phyloP scores from a whole-genome alignment of 2,888 invertebrate genomes.

The Leucophenga maculata region DNA sequence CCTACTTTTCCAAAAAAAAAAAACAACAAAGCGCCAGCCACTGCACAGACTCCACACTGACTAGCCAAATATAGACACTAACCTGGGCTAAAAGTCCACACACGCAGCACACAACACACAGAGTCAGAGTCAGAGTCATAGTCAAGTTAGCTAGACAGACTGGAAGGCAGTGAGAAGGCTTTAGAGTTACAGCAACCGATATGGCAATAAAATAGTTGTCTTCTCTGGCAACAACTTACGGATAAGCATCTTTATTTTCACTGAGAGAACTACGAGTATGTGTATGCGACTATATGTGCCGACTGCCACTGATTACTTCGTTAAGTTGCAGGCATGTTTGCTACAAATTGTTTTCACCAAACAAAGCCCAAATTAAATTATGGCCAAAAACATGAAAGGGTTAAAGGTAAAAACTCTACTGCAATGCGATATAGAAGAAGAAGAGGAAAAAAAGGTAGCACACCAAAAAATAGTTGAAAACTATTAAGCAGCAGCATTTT shows the following conservation, averaged over 20 bases:
- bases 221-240: constrained; percentile 47
- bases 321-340: constrained; percentile 57
- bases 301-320: constrained; percentile 54
- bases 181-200: constrained; percentile 33
- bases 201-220: constrained; percentile 64
- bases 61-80: constrained; percentile 17
- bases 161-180: constrained; percentile 18
- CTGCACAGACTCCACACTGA: neutral
- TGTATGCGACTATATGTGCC: too few relatives aligned
- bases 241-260: constrained; percentile 21
- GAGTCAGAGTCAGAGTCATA: neutral
- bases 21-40: neutral
- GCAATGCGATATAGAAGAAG: constrained; percentile 29
- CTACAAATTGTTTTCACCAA: constrained; percentile 62
- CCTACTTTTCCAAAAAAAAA: constrained; percentile 11
- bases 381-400: constrained; percentile 52
- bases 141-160: too few relatives aligned
- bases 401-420: constrained; percentile 62
- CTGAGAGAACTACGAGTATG: neutral
- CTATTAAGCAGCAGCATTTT: constrained; percentile 39
- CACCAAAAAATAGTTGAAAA: constrained; percentile 21
- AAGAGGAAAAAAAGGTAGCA: neutral
- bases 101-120: constrained; percentile 3
- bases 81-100: neutral
- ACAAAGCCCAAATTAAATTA: constrained; percentile 59